These are phyloP conservation scores for Peromyscus californicus DNA, from an alignment of 2,113 vertebrate species.

Conservation along the genomic window DNA sequence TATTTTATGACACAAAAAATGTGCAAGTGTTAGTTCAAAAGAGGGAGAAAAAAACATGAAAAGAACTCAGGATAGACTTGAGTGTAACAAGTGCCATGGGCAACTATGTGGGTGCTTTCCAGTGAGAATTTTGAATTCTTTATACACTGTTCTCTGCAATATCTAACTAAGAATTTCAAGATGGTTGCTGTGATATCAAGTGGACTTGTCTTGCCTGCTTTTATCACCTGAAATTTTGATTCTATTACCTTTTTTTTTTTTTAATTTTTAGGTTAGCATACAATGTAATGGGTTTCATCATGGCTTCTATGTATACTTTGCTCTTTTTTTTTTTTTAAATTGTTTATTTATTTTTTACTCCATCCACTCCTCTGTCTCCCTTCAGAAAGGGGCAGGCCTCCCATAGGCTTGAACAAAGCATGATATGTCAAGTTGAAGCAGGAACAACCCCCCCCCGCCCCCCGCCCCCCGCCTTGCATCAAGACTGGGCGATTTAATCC, in stretches of 20 bases:
- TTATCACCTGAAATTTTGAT: neutral
- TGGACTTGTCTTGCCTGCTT: neutral
- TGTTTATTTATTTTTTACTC: neutral
- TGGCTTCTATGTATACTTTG: neutral
- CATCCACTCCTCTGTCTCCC: no score
- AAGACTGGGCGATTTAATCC: no score
- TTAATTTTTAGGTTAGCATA: neutral
- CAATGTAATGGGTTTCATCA: neutral
- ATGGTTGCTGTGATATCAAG: neutral
- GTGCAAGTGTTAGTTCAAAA: neutral
- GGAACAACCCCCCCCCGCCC: no score
- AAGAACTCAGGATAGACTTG: neutral
- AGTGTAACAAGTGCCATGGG: neutral
- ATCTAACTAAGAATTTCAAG: neutral
- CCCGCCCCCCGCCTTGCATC: no score
- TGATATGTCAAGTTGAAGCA: no score
- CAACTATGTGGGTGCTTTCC: neutral
- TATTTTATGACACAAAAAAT: neutral
- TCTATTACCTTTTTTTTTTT: neutral
- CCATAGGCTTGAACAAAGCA: no score
- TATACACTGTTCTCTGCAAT: neutral
- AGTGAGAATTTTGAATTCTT: neutral
- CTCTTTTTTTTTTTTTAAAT: neutral
- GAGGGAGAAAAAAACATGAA: neutral
- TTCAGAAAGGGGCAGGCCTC: no score